Percentiles rank a stretch among this genome's conserved stretches.
phyloP scores from a whole-genome alignment of 1,140 invertebrate genomes.

The Diabrotica virgifera region DNA sequence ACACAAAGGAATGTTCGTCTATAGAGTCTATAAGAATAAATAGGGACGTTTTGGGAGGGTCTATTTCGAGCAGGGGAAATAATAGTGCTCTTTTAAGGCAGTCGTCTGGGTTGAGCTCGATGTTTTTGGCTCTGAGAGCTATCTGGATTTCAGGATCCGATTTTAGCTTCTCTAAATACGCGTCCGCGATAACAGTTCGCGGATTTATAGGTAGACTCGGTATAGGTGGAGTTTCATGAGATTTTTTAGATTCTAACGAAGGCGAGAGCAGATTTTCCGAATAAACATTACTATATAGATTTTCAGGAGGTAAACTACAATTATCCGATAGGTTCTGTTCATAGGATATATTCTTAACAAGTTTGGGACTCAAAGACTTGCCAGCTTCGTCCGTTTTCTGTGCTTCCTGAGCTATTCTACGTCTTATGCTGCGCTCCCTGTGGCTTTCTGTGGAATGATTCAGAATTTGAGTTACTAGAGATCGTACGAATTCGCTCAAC shows the following conservation, averaged over 20 bases:
- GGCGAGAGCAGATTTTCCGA: conserved; percentile 37
- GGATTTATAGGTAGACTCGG: conserved; percentile 61
- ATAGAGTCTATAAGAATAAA: conserved; percentile 89
- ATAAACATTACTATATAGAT: conserved; percentile 42
- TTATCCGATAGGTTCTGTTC: conserved; percentile 32
- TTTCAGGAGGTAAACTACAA: conserved; percentile 37
- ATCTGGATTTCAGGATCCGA: conserved; percentile 74
- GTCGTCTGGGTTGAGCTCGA: conserved; percentile 83
- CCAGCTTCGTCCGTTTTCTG: conserved; percentile 22
- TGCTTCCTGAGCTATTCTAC: conserved; percentile 37
- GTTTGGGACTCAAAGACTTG: conserved; percentile 24
- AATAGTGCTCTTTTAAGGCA: conserved; percentile 85
- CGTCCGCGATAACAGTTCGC: conserved; percentile 66
- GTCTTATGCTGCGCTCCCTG: conserved; percentile 41
- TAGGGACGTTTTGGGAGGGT: conserved; percentile 77
- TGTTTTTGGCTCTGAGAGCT: conserved; percentile 65
- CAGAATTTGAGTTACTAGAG: conserved; percentile 76
- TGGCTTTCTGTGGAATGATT: conserved; percentile 58
- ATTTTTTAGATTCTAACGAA: conserved; percentile 32
- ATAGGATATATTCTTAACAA: conserved; percentile 28
- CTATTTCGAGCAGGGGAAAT: conserved; percentile 80
- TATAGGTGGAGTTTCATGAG: conserved; percentile 47
- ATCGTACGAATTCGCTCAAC: conserved; percentile 78
- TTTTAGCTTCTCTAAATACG: conserved; percentile 77
- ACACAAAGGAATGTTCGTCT: conserved; percentile 66